Conservation (phyloP, 2,888 invertebrate genomes). For the Spodoptera littoralis region DNA sequence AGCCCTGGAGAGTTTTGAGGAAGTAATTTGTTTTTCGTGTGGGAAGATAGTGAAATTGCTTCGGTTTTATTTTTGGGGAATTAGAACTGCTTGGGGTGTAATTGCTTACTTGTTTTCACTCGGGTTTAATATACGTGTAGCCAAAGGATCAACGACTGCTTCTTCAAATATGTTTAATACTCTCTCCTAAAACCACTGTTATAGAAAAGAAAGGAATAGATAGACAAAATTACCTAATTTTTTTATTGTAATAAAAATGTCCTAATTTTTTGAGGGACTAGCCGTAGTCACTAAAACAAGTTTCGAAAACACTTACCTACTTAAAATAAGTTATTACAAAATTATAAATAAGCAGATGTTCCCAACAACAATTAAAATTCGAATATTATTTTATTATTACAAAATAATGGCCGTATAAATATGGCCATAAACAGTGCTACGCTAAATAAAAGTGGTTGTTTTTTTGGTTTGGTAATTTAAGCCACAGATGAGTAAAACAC, state of each 20-base stretch:
- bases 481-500: conserved; percentile 3
- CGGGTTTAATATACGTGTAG: too few species aligned
- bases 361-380: background rate
- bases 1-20: conserved; percentile 32
- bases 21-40: conserved; percentile 15
- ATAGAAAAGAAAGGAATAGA: too few species aligned
- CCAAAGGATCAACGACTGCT: too few species aligned
- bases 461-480: conserved; percentile 52
- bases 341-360: background rate
- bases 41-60: background rate
- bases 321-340: background rate
- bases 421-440: conserved; percentile 46
- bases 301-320: background rate
- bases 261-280: too few species aligned
- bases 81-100: too few species aligned
- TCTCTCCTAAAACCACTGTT: too few species aligned
- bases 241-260: too few species aligned
- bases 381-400: conserved; percentile 17
- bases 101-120: too few species aligned
- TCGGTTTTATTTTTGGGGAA: conserved; percentile 9
- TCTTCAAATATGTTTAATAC: too few species aligned
- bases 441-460: conserved; percentile 53
- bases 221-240: too few species aligned
- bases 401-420: conserved; percentile 14
- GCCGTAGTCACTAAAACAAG: background rate